Evolutionary conservation across 2,797 vertebrate species (phyloP).

Genomic region (Percopsis omiscomaycus): DNA sequence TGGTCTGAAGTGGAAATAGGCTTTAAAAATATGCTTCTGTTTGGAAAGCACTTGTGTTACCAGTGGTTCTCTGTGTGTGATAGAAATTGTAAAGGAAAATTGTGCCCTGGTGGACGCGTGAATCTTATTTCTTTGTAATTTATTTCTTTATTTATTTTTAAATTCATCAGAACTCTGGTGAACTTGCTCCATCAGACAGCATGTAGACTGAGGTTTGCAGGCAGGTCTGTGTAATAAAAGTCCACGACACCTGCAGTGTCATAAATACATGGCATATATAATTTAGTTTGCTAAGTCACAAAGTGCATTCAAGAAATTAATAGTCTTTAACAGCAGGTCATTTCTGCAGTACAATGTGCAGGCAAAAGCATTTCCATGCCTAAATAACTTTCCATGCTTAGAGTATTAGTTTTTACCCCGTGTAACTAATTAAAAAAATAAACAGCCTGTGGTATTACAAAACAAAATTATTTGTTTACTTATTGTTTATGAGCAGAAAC

Average conservation of each 20-base stretch:
- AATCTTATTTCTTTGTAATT: constrained; percentile 14
- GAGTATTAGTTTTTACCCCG: too few relatives aligned
- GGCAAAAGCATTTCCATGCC: too few relatives aligned
- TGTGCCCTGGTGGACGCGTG: neutral
- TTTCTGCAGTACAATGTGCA: too few relatives aligned
- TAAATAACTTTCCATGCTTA: too few relatives aligned
- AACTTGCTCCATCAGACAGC: neutral
- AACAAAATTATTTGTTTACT: too few relatives aligned
- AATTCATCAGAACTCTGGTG: neutral
- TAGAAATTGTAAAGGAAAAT: neutral
- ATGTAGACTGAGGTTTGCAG: neutral
- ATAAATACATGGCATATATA: constrained; percentile 49
- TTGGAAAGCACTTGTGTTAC: constrained; percentile 12
- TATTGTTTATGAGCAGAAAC: too few relatives aligned
- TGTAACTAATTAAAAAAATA: too few relatives aligned
- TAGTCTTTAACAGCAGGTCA: constrained; percentile 3
- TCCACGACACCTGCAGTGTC: constrained; percentile 32
- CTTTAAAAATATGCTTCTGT: neutral
- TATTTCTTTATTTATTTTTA: neutral
- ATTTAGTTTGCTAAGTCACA: constrained; percentile 51
- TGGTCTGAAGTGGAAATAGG: constrained; percentile 7
- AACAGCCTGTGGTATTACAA: too few relatives aligned
- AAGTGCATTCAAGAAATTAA: constrained; percentile 30
- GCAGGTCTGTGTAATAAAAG: constrained; percentile 19
- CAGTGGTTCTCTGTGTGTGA: neutral